These are phyloP conservation scores for Ornithoptera priamus DNA, from an alignment of 2,888 invertebrate genomes.

Conservation along the genomic window DNA sequence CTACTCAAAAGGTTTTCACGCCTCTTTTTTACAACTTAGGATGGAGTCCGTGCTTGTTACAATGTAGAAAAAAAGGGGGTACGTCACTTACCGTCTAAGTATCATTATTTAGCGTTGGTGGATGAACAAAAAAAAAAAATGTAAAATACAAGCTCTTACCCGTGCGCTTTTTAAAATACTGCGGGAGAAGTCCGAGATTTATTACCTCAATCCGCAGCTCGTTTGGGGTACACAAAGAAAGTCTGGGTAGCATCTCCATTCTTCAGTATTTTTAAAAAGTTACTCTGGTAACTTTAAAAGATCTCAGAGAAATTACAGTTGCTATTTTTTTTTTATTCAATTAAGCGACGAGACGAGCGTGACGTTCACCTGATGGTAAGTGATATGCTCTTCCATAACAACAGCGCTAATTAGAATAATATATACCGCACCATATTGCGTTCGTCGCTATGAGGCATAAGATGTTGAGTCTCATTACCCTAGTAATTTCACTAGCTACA, in stretches of 20 bases:
- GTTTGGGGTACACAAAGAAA: constrained; percentile 28
- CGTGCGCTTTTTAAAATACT: constrained; percentile 24
- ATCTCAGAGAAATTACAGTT: not conserved
- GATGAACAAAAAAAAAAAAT: not conserved
- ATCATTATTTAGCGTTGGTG: not conserved
- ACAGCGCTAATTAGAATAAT: no score
- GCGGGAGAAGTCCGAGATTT: constrained; percentile 20
- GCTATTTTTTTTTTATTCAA: not conserved
- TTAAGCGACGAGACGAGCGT: no score
- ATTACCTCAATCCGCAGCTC: constrained; percentile 28
- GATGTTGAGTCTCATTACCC: no score
- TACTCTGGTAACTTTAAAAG: constrained; percentile 18
- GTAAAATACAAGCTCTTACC: constrained; percentile 7
- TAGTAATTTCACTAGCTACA: no score
- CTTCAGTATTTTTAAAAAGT: constrained; percentile 23
- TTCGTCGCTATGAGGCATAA: no score
- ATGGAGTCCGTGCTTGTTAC: no score
- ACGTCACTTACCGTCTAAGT: not conserved
- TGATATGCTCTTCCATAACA: no score
- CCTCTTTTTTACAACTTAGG: no score
- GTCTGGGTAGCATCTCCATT: constrained; percentile 23
- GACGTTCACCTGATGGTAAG: no score
- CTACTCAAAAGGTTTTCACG: no score
- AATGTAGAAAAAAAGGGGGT: no score
- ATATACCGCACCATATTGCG: no score